Evolutionary conservation across 2,888 invertebrate species (phyloP), one percentile per base, ranked within the genome.

Genomic region (Dicyrtoma fusca): DNA sequence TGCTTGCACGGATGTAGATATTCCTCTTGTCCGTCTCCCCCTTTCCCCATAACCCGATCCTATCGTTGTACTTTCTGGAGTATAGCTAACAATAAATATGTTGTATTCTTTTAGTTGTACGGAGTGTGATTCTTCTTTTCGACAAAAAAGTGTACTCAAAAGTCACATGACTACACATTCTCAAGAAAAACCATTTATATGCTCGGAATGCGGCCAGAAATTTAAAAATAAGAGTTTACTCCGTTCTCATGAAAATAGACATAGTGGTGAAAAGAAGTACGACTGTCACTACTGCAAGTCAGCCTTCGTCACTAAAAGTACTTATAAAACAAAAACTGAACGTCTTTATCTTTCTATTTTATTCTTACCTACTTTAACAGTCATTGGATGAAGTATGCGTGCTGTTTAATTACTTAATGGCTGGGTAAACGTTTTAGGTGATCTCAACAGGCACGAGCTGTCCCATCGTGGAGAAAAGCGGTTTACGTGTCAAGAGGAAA

Each of bases 231-330:
- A 75, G 44, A 21, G 57, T 10, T 71, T 71, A 19, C 64, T 75
- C 0, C 65, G 55, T 21, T 19, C 68, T 25, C 75, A 75, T 51
- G 72, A 72, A 61, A 62, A 34, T 11, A n/a, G 75, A 23, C 75
- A 75, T 47, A 44, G 53, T 11, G 75, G 75, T 0, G 59, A 70
- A 25, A 63, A 63, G 34, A 51, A 34, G n/a, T 69, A 75, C 26
- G 66, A 53, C 8, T 75, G 75, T 57, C 55, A 68, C 45, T 66
- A 55, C 23, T 75, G 75, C 55, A 68, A 73, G 1, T 42, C 70
- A n/a, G 61, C 72, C 2, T 75, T 75, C 45, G 53, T 70, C 49
- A 72, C 70, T 11, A 70, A 68, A 68, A 63, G 75, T 75, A 68
- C 21, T 1, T 17, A 45, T 17, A 34, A 17, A 25, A 62, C 42